Percentiles rank a stretch among this genome's conserved stretches.
Conservation (phyloP, 2,797 vertebrate species). For the Trematomus bernacchii region DNA sequence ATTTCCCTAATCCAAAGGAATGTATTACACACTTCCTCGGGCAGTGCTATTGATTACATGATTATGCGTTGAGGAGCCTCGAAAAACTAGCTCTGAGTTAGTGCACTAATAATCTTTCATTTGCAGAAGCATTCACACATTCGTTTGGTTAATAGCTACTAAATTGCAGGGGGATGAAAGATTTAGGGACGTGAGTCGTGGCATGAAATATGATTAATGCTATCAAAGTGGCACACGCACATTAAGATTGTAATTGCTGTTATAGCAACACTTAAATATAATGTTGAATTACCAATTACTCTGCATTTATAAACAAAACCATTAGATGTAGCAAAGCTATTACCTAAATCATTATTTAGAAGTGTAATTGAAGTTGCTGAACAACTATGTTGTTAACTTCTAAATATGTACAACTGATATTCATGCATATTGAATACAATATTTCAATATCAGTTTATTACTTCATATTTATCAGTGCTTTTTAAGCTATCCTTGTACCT, state of each 20-base stretch:
- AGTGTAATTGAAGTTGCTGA: conserved; percentile 21
- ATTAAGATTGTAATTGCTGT: conserved; percentile 41
- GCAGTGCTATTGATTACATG: conserved; percentile 77
- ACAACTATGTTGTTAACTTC: conserved; percentile 7
- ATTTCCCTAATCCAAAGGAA: conserved; percentile 77
- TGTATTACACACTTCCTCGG: conserved; percentile 73
- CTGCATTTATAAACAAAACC: conserved; percentile 36
- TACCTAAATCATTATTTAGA: conserved; percentile 28
- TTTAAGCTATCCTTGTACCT: conserved; percentile 82
- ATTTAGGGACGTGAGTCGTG: conserved; percentile 22
- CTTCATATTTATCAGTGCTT: conserved; percentile 35
- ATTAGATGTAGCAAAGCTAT: conserved; percentile 32
- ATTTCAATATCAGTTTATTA: conserved; percentile 9
- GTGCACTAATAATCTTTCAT: conserved; percentile 71
- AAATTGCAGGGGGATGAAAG: conserved; percentile 53
- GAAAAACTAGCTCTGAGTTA: conserved; percentile 74
- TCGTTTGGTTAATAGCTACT: conserved; percentile 54
- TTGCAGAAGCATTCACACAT: conserved; percentile 60
- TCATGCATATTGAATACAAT: neutral
- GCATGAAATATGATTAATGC: conserved; percentile 39
- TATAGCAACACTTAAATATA: conserved; percentile 30
- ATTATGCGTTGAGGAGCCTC: conserved; percentile 68
- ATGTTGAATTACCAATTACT: conserved; percentile 34
- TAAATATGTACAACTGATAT: conserved; percentile 20
- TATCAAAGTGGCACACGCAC: conserved; percentile 44